phyloP scores from a whole-genome alignment of 2,797 vertebrate genomes.

The Staurois parvus region DNA sequence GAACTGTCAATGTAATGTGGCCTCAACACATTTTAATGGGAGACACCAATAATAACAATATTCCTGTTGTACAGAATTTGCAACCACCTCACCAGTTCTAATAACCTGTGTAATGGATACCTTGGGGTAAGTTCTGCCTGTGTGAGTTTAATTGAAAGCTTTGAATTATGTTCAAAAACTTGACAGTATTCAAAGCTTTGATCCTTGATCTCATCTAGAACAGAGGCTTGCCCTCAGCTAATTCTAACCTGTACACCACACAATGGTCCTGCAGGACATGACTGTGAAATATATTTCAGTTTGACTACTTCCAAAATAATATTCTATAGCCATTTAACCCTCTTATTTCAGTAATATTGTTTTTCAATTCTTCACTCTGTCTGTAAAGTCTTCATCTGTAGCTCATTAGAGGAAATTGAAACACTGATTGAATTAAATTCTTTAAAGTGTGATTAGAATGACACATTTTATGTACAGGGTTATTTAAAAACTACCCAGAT shows the following conservation, averaged over 20 bases:
- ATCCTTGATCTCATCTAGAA: slow-evolving; percentile 17
- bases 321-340: not conserved
- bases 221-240: slow-evolving; percentile 30
- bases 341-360: not conserved
- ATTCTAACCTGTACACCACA: slow-evolving; percentile 17
- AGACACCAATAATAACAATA: not conserved
- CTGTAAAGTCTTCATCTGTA: not conserved
- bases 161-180: slow-evolving; percentile 34
- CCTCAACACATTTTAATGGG: not conserved
- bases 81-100: not conserved
- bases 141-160: slow-evolving; percentile 32
- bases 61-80: not conserved
- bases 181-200: slow-evolving; percentile 27
- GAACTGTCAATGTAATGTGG: too few species aligned
- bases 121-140: slow-evolving; percentile 5
- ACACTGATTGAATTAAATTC: not conserved
- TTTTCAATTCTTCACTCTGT: not conserved
- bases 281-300: not conserved
- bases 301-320: not conserved
- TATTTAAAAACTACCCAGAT: not conserved
- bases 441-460: not conserved
- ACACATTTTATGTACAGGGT: not conserved
- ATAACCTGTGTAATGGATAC: not conserved
- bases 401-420: not conserved
- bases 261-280: not conserved